A percentile compares a stretch with the other conserved stretches of the same genome.
Evolutionary conservation across 2,888 invertebrate species (phyloP).

Genomic region (Glyphotaelius pellucidus): DNA sequence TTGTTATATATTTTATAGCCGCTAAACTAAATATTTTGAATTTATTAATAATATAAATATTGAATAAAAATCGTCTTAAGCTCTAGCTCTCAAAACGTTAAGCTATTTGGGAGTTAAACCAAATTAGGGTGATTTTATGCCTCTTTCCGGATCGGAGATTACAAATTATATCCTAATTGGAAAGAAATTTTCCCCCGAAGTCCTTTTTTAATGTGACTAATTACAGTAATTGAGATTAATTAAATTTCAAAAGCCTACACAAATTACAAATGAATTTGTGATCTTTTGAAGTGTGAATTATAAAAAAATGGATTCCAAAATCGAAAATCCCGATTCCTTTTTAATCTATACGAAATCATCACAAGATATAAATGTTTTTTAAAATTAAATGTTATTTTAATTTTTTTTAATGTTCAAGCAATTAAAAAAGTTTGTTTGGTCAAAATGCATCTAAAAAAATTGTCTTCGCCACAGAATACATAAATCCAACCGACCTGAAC

Average conservation of each 20-base stretch:
- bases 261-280: not conserved
- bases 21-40: no score
- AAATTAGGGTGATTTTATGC: not conserved
- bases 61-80: not conserved
- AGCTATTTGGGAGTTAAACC: not conserved
- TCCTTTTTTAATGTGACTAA: not conserved
- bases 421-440: not conserved
- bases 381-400: no score
- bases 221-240: not conserved
- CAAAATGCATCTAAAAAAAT: not conserved
- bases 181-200: not conserved
- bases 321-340: not conserved
- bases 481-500: no score
- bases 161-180: conserved; percentile 3
- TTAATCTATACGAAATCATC: not conserved
- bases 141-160: not conserved
- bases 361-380: not conserved
- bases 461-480: not conserved
- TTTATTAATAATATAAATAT: not conserved
- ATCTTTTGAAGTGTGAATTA: not conserved
- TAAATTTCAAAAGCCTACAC: not conserved
- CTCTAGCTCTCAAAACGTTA: not conserved
- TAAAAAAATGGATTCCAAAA: not conserved
- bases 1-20: no score
- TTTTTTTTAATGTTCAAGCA: no score